A percentile compares a stretch with the other conserved stretches of the same genome.
phyloP scores from a whole-genome alignment of 2,113 vertebrate genomes.

The Nematolebias whitei region DNA sequence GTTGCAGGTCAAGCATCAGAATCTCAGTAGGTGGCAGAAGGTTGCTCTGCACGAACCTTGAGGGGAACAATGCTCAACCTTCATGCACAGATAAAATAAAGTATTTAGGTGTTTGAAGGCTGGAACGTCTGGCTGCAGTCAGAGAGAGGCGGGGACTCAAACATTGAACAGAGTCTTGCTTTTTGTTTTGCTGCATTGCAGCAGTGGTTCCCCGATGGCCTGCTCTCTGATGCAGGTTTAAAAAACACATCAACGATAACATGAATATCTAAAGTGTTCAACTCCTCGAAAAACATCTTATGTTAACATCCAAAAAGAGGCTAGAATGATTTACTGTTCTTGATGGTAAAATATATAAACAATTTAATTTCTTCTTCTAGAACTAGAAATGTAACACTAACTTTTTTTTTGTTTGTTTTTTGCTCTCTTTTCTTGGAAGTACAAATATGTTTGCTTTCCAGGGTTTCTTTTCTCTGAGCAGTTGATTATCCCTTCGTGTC shows the following conservation, averaged over 20 bases:
- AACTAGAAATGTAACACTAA: too few relatives aligned
- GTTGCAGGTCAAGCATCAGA: not conserved
- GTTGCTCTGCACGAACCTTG: slow-evolving; percentile 7
- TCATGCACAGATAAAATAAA: not conserved
- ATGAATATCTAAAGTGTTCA: not conserved
- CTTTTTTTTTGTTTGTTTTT: too few relatives aligned
- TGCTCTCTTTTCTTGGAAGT: slow-evolving; percentile 14
- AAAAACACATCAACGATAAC: slow-evolving; percentile 19
- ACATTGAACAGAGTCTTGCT: slow-evolving; percentile 58
- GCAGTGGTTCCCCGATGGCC: slow-evolving; percentile 60
- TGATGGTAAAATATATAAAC: too few relatives aligned
- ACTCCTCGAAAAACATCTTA: too few relatives aligned
- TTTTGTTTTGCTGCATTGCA: slow-evolving; percentile 84
- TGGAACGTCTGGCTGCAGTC: slow-evolving; percentile 6
- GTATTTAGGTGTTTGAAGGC: not conserved
- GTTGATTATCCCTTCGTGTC: slow-evolving; percentile 43
- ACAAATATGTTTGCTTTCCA: slow-evolving; percentile 7
- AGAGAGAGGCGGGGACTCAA: slow-evolving; percentile 12
- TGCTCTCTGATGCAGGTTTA: slow-evolving; percentile 40
- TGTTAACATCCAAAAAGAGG: too few relatives aligned
- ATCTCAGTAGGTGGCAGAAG: not conserved
- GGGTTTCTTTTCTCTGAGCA: slow-evolving; percentile 41
- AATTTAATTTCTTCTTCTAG: too few relatives aligned
- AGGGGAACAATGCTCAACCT: slow-evolving; percentile 18
- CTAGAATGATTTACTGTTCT: too few relatives aligned